Conservation (phyloP, 1,140 invertebrate species). For the Cotesia vestalis region DNA sequence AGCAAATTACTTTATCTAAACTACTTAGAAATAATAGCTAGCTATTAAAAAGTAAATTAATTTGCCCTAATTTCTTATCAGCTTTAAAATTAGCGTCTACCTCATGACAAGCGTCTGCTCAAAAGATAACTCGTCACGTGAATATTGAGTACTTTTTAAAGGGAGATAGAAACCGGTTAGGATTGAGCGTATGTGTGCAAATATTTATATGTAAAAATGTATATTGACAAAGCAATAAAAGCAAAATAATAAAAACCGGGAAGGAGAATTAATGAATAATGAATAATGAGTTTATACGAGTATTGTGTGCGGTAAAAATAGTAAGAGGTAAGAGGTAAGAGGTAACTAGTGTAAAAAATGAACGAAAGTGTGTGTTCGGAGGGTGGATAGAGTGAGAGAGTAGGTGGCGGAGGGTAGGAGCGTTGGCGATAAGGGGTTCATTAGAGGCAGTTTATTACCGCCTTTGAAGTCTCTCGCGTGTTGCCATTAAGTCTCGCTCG, state of each 20-base stretch:
- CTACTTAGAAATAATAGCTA: conserved; percentile 9
- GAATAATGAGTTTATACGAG: conserved; percentile 5
- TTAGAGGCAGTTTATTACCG: conserved; percentile 67
- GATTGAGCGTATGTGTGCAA: not conserved
- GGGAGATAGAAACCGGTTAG: not conserved
- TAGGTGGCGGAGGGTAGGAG: conserved; percentile 48
- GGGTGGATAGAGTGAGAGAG: conserved; percentile 22
- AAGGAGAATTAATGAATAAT: conserved; percentile 26
- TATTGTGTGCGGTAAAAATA: not conserved
- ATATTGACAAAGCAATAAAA: conserved; percentile 25
- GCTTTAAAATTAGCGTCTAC: conserved; percentile 23
- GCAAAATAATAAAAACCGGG: not conserved
- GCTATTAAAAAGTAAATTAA: not conserved
- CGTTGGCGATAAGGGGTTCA: conserved; percentile 66
- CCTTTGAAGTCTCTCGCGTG: conserved; percentile 68
- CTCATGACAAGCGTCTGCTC: conserved; percentile 26
- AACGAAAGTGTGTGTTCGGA: not conserved
- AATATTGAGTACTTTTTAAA: not conserved
- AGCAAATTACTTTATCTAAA: too few species aligned
- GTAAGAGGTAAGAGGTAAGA: not conserved
- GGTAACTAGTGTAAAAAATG: conserved; percentile 25
- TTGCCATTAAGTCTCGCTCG: conserved; percentile 65
- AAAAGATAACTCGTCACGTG: conserved; percentile 31
- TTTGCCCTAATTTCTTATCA: conserved; percentile 30
- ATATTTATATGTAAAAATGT: not conserved